These are phyloP conservation scores for Calameuta filiformis DNA, from an alignment of 2,888 invertebrate genomes.

Conservation along the genomic window DNA sequence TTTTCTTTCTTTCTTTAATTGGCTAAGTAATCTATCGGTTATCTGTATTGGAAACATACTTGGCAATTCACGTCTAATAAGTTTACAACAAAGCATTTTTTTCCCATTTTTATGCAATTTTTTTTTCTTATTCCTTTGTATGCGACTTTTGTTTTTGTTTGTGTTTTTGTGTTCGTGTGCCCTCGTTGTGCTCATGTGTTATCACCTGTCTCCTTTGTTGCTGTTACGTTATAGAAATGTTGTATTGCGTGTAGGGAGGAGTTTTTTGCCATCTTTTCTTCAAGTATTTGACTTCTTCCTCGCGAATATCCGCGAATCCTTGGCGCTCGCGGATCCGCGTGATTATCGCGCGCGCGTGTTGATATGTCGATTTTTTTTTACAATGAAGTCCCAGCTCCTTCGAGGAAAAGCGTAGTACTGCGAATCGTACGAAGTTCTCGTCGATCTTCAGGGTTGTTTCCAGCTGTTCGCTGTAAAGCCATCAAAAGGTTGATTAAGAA, in stretches of 20 bases:
- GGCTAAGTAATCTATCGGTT: constrained; percentile 42
- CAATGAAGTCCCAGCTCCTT: constrained; percentile 51
- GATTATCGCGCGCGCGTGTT: constrained; percentile 29
- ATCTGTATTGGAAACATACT: constrained; percentile 63
- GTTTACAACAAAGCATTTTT: constrained; percentile 61
- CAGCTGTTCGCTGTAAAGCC: constrained; percentile 81
- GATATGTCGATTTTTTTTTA: constrained; percentile 50
- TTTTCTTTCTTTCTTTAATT: constrained; percentile 31
- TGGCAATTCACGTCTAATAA: constrained; percentile 65
- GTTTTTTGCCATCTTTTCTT: neutral
- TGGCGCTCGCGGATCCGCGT: neutral
- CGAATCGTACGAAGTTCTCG: constrained; percentile 36
- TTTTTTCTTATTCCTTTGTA: constrained; percentile 18
- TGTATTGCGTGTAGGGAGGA: neutral
- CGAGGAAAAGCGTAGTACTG: constrained; percentile 57
- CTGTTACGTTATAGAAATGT: neutral
- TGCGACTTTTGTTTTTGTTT: constrained; percentile 23
- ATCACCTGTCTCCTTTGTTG: neutral
- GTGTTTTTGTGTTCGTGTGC: constrained; percentile 10
- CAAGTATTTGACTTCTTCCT: neutral
- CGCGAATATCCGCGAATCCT: neutral
- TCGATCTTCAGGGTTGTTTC: constrained; percentile 78
- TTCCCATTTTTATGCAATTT: constrained; percentile 8
- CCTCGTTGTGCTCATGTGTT: constrained; percentile 21
- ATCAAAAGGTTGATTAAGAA: neutral